A percentile compares a stretch with the other conserved stretches of the same genome.
Evolutionary conservation across 2,797 vertebrate genomes (phyloP).

Genomic region (Anas capensis): DNA sequence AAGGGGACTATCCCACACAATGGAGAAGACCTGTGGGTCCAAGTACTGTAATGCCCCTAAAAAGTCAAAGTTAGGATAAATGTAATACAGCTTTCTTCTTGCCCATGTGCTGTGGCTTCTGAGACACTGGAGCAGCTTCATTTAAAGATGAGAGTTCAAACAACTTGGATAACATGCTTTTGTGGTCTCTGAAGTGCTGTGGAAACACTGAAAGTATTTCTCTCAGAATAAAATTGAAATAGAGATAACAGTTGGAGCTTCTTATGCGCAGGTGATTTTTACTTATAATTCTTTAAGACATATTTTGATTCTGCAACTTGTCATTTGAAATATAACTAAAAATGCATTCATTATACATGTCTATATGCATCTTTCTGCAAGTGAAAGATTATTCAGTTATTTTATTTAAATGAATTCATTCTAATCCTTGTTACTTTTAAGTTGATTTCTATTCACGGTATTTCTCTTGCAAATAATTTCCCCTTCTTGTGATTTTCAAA

Average conservation of each 20-base stretch:
- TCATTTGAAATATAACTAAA: not conserved
- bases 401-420: not conserved
- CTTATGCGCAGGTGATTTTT: not conserved
- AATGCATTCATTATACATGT: not conserved
- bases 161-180: not conserved
- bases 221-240: not conserved
- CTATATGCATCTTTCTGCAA: not conserved
- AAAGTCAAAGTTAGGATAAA: not conserved
- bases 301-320: not conserved
- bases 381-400: not conserved
- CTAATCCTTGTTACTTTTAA: not conserved
- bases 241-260: not conserved
- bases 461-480: not conserved
- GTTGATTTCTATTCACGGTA: not conserved
- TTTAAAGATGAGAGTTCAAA: not conserved
- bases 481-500: not conserved
- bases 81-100: not conserved
- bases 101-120: not conserved
- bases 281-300: not conserved
- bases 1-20: not conserved
- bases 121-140: not conserved
- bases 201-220: not conserved
- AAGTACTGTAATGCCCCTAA: not conserved
- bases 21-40: not conserved
- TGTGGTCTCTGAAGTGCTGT: not conserved